Evolutionary conservation across 1,140 invertebrate species (phyloP).

Genomic region (Trichoplusia ni): DNA sequence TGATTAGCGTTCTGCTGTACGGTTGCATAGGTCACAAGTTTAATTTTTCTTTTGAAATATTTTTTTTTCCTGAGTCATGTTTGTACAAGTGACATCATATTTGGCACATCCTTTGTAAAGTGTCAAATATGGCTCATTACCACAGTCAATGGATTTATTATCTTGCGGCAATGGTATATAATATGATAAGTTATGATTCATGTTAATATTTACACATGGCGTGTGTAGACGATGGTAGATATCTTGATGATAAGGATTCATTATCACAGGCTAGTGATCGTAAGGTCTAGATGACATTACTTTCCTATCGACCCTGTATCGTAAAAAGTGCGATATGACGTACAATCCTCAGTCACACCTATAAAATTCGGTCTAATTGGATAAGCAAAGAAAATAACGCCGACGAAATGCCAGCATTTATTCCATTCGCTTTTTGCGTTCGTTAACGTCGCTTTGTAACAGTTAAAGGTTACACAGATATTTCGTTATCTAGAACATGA

Average conservation of each 20-base stretch:
- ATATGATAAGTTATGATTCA: constrained; percentile 34
- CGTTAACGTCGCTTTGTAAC: too few relatives aligned
- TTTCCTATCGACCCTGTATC: constrained; percentile 10
- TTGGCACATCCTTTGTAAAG: constrained; percentile 31
- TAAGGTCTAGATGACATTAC: not conserved
- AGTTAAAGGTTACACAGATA: too few relatives aligned
- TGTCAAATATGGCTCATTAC: constrained; percentile 29
- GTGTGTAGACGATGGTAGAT: constrained; percentile 10
- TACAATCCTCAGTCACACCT: constrained; percentile 1
- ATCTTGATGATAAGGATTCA: constrained; percentile 18
- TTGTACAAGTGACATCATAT: constrained; percentile 36
- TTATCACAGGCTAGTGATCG: not conserved
- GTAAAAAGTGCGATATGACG: not conserved
- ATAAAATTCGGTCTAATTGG: not conserved
- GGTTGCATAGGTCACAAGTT: constrained; percentile 23
- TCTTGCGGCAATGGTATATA: constrained; percentile 23
- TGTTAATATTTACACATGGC: constrained; percentile 30
- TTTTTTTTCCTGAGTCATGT: constrained; percentile 27
- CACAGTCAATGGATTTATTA: constrained; percentile 30
- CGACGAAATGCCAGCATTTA: too few relatives aligned
- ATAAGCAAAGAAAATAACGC: too few relatives aligned
- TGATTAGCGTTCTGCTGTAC: constrained; percentile 37
- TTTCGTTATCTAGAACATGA: too few relatives aligned
- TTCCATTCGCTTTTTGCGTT: too few relatives aligned
- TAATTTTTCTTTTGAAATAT: constrained; percentile 22